phyloP scores from a whole-genome alignment of 1,140 invertebrate genomes.

The Akabosia matsudoensis region DNA sequence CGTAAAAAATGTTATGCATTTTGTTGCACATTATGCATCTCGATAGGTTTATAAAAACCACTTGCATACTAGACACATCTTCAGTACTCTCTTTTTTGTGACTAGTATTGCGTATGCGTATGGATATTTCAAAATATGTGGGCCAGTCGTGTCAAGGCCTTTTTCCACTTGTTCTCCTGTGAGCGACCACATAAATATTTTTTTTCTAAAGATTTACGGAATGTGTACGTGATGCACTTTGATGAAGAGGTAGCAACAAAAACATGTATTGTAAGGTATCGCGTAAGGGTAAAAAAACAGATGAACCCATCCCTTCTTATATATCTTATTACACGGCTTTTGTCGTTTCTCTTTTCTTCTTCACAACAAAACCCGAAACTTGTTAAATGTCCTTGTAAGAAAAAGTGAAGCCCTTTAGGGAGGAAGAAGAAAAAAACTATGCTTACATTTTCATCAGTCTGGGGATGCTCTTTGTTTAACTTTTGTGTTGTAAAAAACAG shows the following conservation, averaged over 20 bases:
- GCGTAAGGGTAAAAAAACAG: not conserved
- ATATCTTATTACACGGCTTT: not conserved
- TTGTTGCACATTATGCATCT: not conserved
- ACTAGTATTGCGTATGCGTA: too few species aligned
- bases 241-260: not conserved
- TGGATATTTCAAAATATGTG: conserved; percentile 13
- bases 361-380: not conserved
- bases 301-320: not conserved
- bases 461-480: not conserved
- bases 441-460: not conserved
- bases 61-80: not conserved
- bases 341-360: not conserved
- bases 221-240: not conserved
- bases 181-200: not conserved
- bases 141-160: conserved; percentile 22
- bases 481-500: not conserved
- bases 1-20: too few species aligned
- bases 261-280: not conserved
- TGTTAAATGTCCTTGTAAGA: not conserved
- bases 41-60: not conserved
- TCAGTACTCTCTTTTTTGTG: too few species aligned
- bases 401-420: conserved; percentile 4
- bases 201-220: not conserved
- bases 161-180: conserved; percentile 20
- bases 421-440: not conserved